Percentiles rank a stretch among this genome's conserved stretches.
phyloP scores from a whole-genome alignment of 2,113 vertebrate species.

The Balaeniceps rex region DNA sequence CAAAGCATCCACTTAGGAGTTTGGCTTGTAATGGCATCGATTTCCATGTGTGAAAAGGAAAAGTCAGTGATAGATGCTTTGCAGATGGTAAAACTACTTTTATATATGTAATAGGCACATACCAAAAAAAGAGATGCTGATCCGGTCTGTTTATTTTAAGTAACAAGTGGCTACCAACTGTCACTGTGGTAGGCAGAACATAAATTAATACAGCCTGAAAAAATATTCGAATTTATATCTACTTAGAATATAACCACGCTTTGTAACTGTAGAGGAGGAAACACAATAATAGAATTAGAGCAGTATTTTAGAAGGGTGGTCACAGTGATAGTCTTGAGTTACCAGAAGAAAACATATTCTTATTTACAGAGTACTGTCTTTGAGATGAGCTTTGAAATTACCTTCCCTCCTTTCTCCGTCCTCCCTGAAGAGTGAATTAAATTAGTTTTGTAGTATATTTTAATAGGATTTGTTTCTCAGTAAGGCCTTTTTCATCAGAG shows the following conservation, averaged over 20 bases:
- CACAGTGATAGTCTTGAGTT: not conserved
- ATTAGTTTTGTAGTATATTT: not conserved
- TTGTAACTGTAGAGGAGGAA: not conserved
- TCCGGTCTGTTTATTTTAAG: not conserved
- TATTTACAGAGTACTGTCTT: not conserved
- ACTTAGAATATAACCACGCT: not conserved
- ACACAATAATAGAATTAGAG: not conserved
- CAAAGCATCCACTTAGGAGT: not conserved
- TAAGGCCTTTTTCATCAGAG: not conserved
- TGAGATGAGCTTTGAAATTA: not conserved
- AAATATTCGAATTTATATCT: not conserved
- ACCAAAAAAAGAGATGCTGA: not conserved
- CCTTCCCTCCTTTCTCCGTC: not conserved
- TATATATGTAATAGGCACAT: not conserved
- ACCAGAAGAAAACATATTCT: not conserved
- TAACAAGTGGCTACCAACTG: not conserved
- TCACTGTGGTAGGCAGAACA: not conserved
- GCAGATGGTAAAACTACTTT: not conserved
- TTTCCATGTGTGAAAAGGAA: not conserved
- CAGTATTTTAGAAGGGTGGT: not conserved
- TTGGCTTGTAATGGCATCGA: not conserved
- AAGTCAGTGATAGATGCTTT: not conserved
- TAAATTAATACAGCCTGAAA: not conserved
- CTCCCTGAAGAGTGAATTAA: not conserved
- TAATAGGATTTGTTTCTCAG: not conserved